These are phyloP conservation scores for Saccopteryx bilineata DNA, from an alignment of 2,113 vertebrate species.

Conservation along the genomic window DNA sequence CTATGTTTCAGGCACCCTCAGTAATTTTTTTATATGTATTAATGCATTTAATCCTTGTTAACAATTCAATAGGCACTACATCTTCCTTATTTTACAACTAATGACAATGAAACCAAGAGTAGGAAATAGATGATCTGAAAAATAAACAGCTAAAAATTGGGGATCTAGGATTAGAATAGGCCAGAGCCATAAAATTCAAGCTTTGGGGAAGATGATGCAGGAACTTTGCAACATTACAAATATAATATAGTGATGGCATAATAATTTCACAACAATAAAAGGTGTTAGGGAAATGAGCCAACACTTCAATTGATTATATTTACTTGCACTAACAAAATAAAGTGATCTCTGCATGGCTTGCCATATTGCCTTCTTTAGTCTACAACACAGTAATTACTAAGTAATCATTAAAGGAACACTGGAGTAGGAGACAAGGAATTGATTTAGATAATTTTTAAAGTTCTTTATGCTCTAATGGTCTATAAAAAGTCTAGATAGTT, in stretches of 20 bases:
- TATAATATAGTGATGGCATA: not conserved
- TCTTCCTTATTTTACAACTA: constrained; percentile 40
- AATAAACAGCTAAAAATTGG: not conserved
- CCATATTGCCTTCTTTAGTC: not conserved
- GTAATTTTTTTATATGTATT: constrained; percentile 51
- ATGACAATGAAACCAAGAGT: not conserved
- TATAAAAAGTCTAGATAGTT: not conserved
- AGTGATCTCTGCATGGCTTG: not conserved
- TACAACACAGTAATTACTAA: not conserved
- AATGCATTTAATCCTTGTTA: constrained; percentile 25
- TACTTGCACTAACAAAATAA: constrained; percentile 22
- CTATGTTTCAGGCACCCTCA: constrained; percentile 29
- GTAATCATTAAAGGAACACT: not conserved
- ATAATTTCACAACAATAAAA: constrained; percentile 36
- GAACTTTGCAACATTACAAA: not conserved
- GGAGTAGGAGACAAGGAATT: not conserved
- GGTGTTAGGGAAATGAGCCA: not conserved
- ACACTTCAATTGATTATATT: constrained; percentile 19
- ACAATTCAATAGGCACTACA: not conserved
- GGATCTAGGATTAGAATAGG: not conserved
- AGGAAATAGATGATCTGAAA: not conserved
- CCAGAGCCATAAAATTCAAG: not conserved
- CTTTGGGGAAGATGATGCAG: not conserved
- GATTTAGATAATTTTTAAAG: not conserved
- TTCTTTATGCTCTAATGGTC: constrained; percentile 13